Evolutionary conservation across 2,888 invertebrate genomes (phyloP), one percentile per base, ranked within the genome.

Genomic region (Beris chalybata): DNA sequence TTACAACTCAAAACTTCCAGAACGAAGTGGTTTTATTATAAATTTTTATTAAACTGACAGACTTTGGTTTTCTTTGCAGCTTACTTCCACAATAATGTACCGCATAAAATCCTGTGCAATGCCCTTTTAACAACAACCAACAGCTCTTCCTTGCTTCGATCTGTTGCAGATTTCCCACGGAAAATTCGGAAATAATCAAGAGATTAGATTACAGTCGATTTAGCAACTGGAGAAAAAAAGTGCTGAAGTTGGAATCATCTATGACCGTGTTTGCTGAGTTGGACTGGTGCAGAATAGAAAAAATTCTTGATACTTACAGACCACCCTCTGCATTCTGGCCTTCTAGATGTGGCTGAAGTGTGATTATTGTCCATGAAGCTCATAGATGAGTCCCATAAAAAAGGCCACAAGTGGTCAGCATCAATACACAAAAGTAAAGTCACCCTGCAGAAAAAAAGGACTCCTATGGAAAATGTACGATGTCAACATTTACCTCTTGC

Each of bases 141-240:
- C 7, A 3, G 38, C 38, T 38, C 38, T 9, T 38, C 9, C 3
- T 38, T 9, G n/a, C 6, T 13, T 43, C 13, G 3, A 9, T 43
- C 22, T 32, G 13, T 13, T 56, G 55, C 43, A 38, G 50, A 56
- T 65, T 68, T 68, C 61, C 65, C 68, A 68, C 68, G 68, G 68
- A 68, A 68, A 68, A 65, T 68, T 56, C 68, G 63, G 48, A 68
- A 58, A 68, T 64, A 59, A 67, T 67, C 64, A 59, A 67, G 63
- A 50, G 64, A 67, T 64, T 67, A 56, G 43, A 15, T 11, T 38
- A 13, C 63, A 43, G 54, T 64, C 64, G 58, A 65, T 67, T 67
- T 63, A 67, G 65, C 54, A 56, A 58, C 38, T 9, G 38, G 5
- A 38, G 9, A 38, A 38, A 38, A 7, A 9, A 38, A 5, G 9